Evolutionary conservation across 1,140 invertebrate species (phyloP).

Genomic region (Anastatus disparis): DNA sequence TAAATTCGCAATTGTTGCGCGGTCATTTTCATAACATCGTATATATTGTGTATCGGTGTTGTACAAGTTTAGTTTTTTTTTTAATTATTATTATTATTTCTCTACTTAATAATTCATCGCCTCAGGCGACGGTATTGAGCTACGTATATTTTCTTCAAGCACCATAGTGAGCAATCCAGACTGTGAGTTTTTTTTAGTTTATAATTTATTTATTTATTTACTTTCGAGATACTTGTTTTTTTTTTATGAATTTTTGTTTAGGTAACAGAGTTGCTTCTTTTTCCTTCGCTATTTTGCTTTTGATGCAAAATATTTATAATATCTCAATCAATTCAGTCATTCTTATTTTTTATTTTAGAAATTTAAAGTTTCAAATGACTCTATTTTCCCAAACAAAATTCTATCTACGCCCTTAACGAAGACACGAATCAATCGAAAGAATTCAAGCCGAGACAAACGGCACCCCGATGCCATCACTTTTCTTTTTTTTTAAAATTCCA

Average conservation of each 20-base stretch:
- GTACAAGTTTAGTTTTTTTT: background rate
- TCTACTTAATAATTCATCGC: conserved; percentile 1
- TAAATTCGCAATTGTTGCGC: background rate
- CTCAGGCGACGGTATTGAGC: conserved; percentile 10
- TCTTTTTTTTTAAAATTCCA: no score
- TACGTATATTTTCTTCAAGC: conserved; percentile 16
- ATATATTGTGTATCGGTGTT: background rate
- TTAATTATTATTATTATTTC: no score
- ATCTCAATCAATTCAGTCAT: no score
- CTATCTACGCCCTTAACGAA: background rate
- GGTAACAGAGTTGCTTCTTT: background rate
- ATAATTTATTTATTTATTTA: conserved; percentile 4
- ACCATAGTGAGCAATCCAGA: conserved; percentile 19
- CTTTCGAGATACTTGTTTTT: conserved; percentile 20
- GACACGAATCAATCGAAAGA: background rate
- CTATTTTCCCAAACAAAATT: background rate
- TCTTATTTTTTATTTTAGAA: no score
- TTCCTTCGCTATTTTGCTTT: background rate
- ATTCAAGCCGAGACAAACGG: background rate
- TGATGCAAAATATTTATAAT: no score
- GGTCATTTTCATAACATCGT: background rate
- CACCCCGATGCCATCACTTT: no score
- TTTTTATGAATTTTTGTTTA: background rate
- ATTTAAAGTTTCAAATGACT: no score
- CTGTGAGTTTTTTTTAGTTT: background rate